Evolutionary conservation across 2,797 vertebrate species (phyloP).

Genomic region (Morus bassanus): DNA sequence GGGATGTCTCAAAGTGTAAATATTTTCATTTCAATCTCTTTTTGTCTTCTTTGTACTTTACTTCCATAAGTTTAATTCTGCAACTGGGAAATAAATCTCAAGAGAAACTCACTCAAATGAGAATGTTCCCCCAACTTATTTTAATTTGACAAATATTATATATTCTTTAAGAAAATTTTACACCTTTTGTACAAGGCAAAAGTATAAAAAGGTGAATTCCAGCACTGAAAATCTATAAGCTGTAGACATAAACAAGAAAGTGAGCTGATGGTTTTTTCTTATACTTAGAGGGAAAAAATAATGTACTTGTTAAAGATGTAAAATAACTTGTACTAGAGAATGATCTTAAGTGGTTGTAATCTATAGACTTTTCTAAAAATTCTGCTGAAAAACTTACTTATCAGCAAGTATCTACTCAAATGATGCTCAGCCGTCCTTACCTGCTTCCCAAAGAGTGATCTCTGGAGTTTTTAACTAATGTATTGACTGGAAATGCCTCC

Average conservation of each 20-base stretch:
- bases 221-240: neutral
- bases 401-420: neutral
- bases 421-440: neutral
- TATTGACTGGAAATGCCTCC: neutral
- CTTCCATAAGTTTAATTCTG: neutral
- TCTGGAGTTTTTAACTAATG: neutral
- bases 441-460: neutral
- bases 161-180: neutral
- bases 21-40: neutral
- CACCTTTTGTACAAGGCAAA: neutral
- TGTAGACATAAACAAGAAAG: neutral
- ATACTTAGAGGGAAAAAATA: neutral
- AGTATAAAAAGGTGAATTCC: neutral
- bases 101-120: neutral
- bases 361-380: neutral
- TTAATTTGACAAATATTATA: neutral
- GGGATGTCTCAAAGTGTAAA: neutral
- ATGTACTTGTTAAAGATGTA: neutral
- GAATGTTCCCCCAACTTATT: neutral
- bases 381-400: neutral
- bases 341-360: neutral
- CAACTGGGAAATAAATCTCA: neutral
- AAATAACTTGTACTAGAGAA: neutral
- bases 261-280: neutral
- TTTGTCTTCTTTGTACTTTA: neutral